phyloP scores from a whole-genome alignment of 2,113 vertebrate species.

The Saimiri boliviensis region DNA sequence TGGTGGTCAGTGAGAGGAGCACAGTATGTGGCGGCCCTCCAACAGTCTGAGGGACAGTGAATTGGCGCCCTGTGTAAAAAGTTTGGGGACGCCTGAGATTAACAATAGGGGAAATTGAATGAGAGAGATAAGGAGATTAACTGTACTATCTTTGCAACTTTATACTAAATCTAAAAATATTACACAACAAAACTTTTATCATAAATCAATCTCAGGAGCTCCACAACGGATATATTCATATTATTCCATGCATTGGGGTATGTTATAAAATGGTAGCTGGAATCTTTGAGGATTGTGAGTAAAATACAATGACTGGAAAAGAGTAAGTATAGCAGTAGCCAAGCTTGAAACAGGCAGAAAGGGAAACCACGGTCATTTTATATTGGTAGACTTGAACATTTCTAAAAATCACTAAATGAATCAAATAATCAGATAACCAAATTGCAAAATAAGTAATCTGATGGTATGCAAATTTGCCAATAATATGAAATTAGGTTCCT shows the following conservation, averaged over 20 bases:
- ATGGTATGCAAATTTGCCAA: neutral
- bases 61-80: no score
- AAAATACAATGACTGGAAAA: neutral
- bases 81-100: no score
- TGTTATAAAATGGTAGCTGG: neutral
- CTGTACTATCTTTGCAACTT: neutral
- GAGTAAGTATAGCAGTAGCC: neutral
- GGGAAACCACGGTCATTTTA: neutral
- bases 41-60: no score
- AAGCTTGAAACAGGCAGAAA: neutral
- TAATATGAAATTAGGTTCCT: neutral
- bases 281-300: neutral
- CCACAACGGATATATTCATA: neutral
- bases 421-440: neutral
- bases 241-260: neutral
- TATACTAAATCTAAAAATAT: neutral
- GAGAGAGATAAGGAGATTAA: neutral
- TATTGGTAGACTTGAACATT: neutral
- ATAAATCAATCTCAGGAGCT: neutral
- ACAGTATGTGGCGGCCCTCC: no score
- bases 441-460: neutral
- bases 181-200: neutral
- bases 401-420: neutral
- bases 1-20: no score
- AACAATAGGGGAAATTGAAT: neutral